Evolutionary conservation across 2,797 vertebrate genomes (phyloP).

Genomic region (Myotis daubentonii): DNA sequence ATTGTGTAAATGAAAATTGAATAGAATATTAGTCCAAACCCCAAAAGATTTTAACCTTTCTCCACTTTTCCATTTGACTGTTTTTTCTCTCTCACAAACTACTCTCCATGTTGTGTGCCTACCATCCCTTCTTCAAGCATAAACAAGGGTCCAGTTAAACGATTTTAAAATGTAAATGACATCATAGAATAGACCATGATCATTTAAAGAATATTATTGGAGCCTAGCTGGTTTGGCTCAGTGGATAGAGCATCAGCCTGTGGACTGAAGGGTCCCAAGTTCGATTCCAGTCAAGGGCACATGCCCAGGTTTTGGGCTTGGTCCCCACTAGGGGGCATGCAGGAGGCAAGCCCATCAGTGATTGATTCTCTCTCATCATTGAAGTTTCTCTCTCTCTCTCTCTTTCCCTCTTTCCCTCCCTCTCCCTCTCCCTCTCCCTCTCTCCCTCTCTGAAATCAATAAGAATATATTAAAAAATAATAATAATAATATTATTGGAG

Average conservation of each 20-base stretch:
- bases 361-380: too few species aligned
- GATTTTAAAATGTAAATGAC: neutral
- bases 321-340: too few species aligned
- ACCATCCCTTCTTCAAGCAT: neutral
- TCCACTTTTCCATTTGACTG: neutral
- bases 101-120: neutral
- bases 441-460: too few species aligned
- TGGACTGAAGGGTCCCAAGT: too few species aligned
- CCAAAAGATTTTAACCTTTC: neutral
- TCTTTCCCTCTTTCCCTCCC: too few species aligned
- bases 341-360: too few species aligned
- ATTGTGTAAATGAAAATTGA: neutral
- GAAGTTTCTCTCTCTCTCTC: too few species aligned
- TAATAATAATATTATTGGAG: neutral
- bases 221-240: neutral
- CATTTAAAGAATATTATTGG: neutral
- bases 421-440: too few species aligned
- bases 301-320: too few species aligned
- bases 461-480: too few species aligned
- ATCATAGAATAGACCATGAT: neutral
- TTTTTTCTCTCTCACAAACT: neutral
- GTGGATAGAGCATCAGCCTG: too few species aligned
- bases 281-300: too few species aligned
- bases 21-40: constrained; percentile 3
- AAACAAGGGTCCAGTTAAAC: neutral